Evolutionary conservation across 2,797 vertebrate species (phyloP).

Genomic region (Martes flavigula): DNA sequence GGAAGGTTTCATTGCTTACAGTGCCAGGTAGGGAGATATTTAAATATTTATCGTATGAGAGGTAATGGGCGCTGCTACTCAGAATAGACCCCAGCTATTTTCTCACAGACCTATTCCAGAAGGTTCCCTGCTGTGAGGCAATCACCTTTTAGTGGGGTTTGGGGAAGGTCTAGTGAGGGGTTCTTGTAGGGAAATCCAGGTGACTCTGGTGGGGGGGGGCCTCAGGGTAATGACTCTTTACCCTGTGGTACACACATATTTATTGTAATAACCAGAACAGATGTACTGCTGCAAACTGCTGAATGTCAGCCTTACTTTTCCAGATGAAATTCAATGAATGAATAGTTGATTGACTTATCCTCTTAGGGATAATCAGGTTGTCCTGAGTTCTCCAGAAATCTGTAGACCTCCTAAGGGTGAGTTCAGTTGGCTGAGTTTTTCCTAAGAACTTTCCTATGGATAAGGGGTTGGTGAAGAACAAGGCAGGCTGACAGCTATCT

Average conservation of each 20-base stretch:
- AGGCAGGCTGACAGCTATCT: neutral
- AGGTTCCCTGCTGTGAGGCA: neutral
- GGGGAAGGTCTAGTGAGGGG: neutral
- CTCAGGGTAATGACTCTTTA: neutral
- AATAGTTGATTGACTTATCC: neutral
- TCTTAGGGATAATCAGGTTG: neutral
- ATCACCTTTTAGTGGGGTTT: neutral
- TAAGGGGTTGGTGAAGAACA: neutral
- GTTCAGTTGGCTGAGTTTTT: slow-evolving; percentile 19
- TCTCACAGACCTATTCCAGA: neutral
- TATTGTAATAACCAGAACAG: neutral
- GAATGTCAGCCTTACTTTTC: neutral
- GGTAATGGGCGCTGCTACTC: neutral
- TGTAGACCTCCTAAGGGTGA: neutral
- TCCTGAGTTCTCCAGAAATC: neutral
- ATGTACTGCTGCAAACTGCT: neutral
- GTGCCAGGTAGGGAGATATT: neutral
- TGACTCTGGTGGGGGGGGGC: neutral
- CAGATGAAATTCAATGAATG: neutral
- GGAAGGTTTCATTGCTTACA: neutral
- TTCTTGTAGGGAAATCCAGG: neutral
- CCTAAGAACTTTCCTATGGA: slow-evolving; percentile 23
- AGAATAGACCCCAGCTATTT: neutral
- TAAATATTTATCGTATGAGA: neutral
- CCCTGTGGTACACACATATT: neutral